These are phyloP conservation scores for Anthoptus insignis DNA, from an alignment of 2,888 invertebrate genomes.

Conservation along the genomic window DNA sequence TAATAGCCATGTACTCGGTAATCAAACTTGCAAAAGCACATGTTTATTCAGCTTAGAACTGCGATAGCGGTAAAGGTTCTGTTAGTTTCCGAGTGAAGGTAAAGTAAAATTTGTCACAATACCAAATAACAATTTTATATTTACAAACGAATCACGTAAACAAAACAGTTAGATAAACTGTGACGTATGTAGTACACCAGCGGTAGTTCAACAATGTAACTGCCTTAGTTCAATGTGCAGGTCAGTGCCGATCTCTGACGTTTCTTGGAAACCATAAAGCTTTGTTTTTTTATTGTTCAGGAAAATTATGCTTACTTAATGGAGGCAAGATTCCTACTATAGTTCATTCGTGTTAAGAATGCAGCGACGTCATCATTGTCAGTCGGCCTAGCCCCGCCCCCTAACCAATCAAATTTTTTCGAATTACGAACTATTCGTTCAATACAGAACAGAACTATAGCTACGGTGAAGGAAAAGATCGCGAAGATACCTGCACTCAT, in stretches of 20 bases:
- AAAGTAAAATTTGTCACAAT: background rate
- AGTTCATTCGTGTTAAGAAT: too few species aligned
- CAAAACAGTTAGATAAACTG: constrained; percentile 18
- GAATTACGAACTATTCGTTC: too few species aligned
- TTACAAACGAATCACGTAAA: constrained; percentile 22
- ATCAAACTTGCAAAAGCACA: too few species aligned
- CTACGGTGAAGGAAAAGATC: too few species aligned
- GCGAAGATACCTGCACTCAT: too few species aligned
- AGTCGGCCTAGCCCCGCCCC: too few species aligned
- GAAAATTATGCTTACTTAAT: too few species aligned
- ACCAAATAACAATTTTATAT: background rate
- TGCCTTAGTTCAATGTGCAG: constrained; percentile 4
- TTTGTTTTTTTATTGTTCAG: background rate
- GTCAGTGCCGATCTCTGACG: background rate
- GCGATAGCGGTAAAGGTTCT: background rate
- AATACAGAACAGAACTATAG: too few species aligned
- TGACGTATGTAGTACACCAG: constrained; percentile 13
- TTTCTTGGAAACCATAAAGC: background rate
- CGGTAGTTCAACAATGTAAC: constrained; percentile 14
- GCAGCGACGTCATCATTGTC: too few species aligned
- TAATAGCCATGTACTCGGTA: too few species aligned
- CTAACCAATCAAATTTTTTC: too few species aligned
- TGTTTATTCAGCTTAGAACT: background rate
- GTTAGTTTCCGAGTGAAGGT: background rate
- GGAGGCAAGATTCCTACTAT: too few species aligned